Base-by-base conservation (phyloP, 2,888 invertebrate genomes). In the Helicoverpa assulta region DNA sequence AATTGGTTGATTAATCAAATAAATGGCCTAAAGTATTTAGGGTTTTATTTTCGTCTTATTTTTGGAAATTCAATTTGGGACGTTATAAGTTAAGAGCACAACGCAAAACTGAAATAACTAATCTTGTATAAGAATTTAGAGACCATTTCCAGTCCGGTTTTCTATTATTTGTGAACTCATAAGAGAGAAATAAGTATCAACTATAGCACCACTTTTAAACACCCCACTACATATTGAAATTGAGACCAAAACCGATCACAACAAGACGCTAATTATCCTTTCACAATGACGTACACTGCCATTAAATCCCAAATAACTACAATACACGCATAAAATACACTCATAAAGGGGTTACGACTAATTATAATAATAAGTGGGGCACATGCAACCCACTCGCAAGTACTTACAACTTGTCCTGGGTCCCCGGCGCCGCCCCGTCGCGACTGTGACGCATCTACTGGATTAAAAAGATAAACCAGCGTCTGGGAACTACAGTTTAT, bases 381-480 rank as follows among this genome's bases (percentile, higher is more conserved):
- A 63, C 67, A 70, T 73, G 73, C 76, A 72, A 26, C 79, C 83
- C 79, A 83, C 79, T 72, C 72, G 26, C 26, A 26, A 26, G 26
- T 26, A 26, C 26, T 57, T 54, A 53, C 57, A 56, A 40, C 40
- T 61, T 26, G 55, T 40, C 75, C 53, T 5, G 54, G 62, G 58
- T 53, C 55, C 2, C 40, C 53, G 89, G 89, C 89, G 88, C 86
- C 90, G 18, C 6, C 0, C 40, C 16, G 91, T 80, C 90, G 89
- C 90, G 89, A 69, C 86, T 70, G 81, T 91, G 91, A 91, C 90
- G 91, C 88, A 88, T 69, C 64, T 73, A 58, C 51, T 73, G 69
- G 73, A 85, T 84, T 81, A 71, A 74, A 77, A 77, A 81, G 77
- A 83, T 82, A 75, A 81, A 68, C 71, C 75, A 73, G 52, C 73